Evolutionary conservation across 2,113 vertebrate species (phyloP).

Genomic region (Acinonyx jubatus): DNA sequence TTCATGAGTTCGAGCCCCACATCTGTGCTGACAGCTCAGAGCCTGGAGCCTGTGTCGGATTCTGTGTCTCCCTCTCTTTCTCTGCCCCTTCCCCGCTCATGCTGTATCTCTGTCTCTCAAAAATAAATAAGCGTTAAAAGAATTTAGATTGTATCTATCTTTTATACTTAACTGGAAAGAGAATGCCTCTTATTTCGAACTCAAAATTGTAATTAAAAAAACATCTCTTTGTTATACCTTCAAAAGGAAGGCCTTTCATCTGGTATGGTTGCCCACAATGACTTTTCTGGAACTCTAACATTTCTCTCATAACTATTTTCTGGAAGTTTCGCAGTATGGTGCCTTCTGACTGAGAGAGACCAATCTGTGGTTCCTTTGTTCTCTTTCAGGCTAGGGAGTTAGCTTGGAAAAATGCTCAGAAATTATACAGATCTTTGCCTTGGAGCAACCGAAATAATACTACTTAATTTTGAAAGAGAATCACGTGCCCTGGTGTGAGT

Average conservation of each 20-base stretch:
- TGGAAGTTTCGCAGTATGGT: not conserved
- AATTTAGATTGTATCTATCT: not conserved
- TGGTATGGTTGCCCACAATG: not conserved
- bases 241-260: not conserved
- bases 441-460: not conserved
- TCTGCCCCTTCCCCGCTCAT: too few relatives aligned
- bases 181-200: not conserved
- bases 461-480: not conserved
- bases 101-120: too few relatives aligned
- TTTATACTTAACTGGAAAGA: not conserved
- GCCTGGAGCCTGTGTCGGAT: too few relatives aligned
- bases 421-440: not conserved
- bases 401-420: not conserved
- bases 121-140: too few relatives aligned
- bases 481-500: too few relatives aligned
- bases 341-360: not conserved
- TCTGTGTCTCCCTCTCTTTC: too few relatives aligned
- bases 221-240: not conserved
- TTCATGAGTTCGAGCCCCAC: too few relatives aligned
- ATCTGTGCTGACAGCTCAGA: too few relatives aligned
- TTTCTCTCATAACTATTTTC: not conserved
- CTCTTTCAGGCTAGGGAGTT: not conserved
- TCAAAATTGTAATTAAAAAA: not conserved
- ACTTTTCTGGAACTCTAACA: not conserved
- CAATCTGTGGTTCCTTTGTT: not conserved